These are phyloP conservation scores for Melanaphis sacchari DNA, from an alignment of 1,140 invertebrate species.

Conservation along the genomic window DNA sequence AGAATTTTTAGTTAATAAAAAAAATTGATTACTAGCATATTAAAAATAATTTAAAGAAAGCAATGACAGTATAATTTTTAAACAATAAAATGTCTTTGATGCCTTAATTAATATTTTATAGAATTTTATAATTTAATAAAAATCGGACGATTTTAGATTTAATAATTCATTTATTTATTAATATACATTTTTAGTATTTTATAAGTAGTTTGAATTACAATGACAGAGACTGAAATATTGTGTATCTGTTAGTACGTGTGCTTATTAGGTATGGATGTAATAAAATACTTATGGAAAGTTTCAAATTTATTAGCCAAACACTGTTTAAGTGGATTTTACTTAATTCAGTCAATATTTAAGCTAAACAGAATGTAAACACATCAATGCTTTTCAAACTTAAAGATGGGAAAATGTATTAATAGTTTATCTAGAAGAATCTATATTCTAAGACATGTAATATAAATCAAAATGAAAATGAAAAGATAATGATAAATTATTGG, in stretches of 20 bases:
- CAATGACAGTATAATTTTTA: background rate
- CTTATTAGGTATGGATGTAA: background rate
- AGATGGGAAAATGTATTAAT: background rate
- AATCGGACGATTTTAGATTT: background rate
- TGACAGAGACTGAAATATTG: background rate
- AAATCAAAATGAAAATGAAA: background rate
- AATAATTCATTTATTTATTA: background rate
- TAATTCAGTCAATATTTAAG: background rate
- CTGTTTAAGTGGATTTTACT: background rate
- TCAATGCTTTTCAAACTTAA: background rate
- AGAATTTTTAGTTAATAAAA: no score
- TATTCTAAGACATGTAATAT: background rate
- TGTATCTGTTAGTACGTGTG: background rate
- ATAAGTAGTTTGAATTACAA: background rate
- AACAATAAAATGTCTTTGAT: background rate
- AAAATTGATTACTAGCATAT: background rate
- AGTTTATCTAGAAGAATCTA: background rate
- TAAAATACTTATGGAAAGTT: background rate
- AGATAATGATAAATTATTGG: conserved; percentile 8
- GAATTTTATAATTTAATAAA: background rate
- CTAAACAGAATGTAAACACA: background rate
- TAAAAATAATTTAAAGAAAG: background rate
- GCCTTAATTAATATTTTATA: background rate
- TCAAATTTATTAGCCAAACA: background rate
- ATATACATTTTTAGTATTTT: background rate